Base-by-base conservation (phyloP, 2,113 vertebrate species). In the Microcebus griseorufus region DNA sequence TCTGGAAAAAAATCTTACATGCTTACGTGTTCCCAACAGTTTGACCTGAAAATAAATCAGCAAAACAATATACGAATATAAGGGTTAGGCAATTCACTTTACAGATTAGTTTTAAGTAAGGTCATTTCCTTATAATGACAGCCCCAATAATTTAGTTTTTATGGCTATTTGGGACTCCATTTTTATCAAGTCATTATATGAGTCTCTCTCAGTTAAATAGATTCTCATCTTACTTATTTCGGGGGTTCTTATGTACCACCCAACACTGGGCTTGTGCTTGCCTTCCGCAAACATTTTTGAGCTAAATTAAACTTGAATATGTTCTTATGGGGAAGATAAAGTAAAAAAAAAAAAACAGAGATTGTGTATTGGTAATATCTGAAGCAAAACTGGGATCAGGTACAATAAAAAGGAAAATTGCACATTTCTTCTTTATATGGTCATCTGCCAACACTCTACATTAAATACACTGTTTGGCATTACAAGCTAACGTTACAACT, bases 301-400 rank as follows among this genome's bases (percentile, higher is more conserved):
- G 29, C 58, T 70, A 53, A 80, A 88, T 79, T 83, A 64, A 95
- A 94, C 75, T 86, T 95, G 73, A 91, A 62, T 80, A 37, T 81
- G 27, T 32, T 79, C 25, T 94, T 39, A 65, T 20, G 11, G 51
- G 81, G 45, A 3, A 73, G 39, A 80, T 82, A 53, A 93, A 81
- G 17, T 62, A n/a, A 2, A 45, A 23, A 55, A 37, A 2, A 45
- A 23, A 55, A 37, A 76, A 65, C 45, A 53, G 42, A 87, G 8
- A 23, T 22, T 81, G 39, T 45, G 84, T 34, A 76, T 2, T 90
- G 55, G 51, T 80, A 69, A 92, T 34, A 90, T 23, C 4, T 45
- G 76, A 82, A 90, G 51, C 27, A 93, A 92, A 81, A 88, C 0
- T 37, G 29, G 29, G 13, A 76, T 85, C 51, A 87, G 10, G 18